These are phyloP conservation scores for Sphaeramia orbicularis DNA, from an alignment of 2,797 vertebrate genomes.

Conservation along the genomic window DNA sequence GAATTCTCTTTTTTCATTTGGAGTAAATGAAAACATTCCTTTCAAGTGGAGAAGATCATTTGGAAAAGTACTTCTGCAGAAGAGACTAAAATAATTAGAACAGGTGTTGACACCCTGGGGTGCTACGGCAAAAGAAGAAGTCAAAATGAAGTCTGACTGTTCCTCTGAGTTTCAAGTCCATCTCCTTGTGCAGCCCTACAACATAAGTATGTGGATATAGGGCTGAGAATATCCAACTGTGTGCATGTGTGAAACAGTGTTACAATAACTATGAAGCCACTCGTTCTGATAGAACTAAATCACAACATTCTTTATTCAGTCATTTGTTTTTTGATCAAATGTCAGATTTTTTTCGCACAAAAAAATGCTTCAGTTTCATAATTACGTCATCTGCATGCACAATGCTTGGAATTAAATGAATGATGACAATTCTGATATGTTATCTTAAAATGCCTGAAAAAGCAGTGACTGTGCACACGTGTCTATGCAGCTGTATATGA, in stretches of 20 bases:
- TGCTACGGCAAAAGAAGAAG: conserved; percentile 27
- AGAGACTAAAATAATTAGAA: conserved; percentile 62
- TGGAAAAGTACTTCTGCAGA: conserved; percentile 63
- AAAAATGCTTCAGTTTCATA: too few relatives aligned
- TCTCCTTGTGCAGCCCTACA: conserved; percentile 15
- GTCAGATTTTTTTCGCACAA: too few relatives aligned
- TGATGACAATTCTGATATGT: too few relatives aligned
- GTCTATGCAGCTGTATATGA: too few relatives aligned
- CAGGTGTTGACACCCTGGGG: conserved; percentile 42
- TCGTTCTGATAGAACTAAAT: too few relatives aligned
- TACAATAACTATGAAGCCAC: too few relatives aligned
- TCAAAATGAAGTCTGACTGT: conserved; percentile 28
- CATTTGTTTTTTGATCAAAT: too few relatives aligned
- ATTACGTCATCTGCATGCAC: too few relatives aligned
- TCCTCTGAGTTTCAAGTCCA: conserved; percentile 11
- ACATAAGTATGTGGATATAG: background rate
- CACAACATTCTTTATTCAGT: too few relatives aligned
- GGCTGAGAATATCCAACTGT: background rate
- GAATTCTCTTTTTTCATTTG: conserved; percentile 69
- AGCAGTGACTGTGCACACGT: too few relatives aligned
- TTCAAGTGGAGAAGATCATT: conserved; percentile 69
- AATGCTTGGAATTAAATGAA: too few relatives aligned
- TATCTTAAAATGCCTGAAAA: too few relatives aligned
- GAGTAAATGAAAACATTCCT: conserved; percentile 70
- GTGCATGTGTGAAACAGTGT: background rate